Evolutionary conservation across 2,888 invertebrate genomes (phyloP), one percentile per base, ranked within the genome.

Genomic region (Heterodera filipjevi): DNA sequence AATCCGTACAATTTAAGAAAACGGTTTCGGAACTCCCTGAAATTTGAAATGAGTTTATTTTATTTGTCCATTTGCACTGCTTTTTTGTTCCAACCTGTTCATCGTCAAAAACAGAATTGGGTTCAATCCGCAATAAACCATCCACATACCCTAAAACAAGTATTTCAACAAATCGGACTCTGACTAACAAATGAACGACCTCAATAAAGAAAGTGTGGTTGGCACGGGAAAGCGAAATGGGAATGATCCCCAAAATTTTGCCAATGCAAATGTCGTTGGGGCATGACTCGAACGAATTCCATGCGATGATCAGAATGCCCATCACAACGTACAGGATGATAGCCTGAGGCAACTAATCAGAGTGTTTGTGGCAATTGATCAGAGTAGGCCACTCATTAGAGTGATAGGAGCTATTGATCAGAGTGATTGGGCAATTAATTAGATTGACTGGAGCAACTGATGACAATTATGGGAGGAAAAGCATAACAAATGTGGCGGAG

Each of bases 101-200:
- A 68, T 68, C 27, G 33, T 22, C 19, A 68, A 22, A 35, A 68
- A 68, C 68, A 68, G 68, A 35, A 68, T 68, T 68, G 68, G 68
- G 68, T 33, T 68, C 68, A 68, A 32, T 27, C 68, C 68, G 68
- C 68, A 68, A 35, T 35, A 68, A 22, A 68, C 35, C 68, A 68
- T 32, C 68, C 68, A 68, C 3, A 35, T 14, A 6, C 68, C 68
- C 68, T 68, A 68, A 68, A 68, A 6, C 32, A 14, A 68, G 27
- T 14, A 14, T 16, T 3, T 8, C 1, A 35, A 35, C 33, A 5
- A 32, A 19, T 19, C 49, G 49, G 16, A 49, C 5, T 44, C 12
- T 5, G 44, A 44, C 19, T 8, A 49, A 49, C 14, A 16, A 68
- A 1, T 27, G 68, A 14, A 22, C 33, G 33, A 68, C 68, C 68